Evolutionary conservation across 2,888 invertebrate species (phyloP).

Genomic region (Prenolepis imparis): DNA sequence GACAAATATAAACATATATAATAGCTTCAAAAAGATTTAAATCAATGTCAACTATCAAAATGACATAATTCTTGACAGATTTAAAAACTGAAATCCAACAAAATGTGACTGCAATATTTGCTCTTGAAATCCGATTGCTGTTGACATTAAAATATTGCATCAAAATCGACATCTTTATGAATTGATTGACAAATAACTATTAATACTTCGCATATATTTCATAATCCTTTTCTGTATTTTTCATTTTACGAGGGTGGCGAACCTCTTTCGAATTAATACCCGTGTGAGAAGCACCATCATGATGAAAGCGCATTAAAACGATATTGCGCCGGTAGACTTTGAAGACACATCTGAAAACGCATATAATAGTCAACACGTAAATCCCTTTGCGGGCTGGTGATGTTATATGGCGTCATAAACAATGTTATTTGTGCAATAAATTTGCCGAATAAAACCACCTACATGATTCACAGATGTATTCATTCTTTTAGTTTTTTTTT

Average conservation of each 20-base stretch:
- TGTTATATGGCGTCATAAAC: conserved; percentile 14
- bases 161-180: not conserved
- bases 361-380: conserved; percentile 30
- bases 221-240: not conserved
- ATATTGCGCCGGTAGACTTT: not conserved
- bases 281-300: not conserved
- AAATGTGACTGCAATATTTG: not conserved
- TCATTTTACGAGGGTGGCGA: not conserved
- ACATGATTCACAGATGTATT: not conserved
- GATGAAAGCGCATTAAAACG: conserved; percentile 11
- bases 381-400: conserved; percentile 11
- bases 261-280: not conserved
- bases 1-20: not conserved
- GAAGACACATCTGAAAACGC: conserved; percentile 17
- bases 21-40: not conserved
- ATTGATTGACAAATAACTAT: conserved; percentile 13
- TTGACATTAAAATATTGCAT: not conserved
- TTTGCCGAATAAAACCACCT: not conserved
- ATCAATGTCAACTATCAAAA: not conserved
- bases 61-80: not conserved
- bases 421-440: conserved; percentile 28
- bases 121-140: conserved; percentile 2
- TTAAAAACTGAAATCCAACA: not conserved
- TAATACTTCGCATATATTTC: not conserved
- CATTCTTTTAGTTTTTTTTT: not conserved